phyloP scores from a whole-genome alignment of 1,140 invertebrate genomes.

The Brachystomella parvula region DNA sequence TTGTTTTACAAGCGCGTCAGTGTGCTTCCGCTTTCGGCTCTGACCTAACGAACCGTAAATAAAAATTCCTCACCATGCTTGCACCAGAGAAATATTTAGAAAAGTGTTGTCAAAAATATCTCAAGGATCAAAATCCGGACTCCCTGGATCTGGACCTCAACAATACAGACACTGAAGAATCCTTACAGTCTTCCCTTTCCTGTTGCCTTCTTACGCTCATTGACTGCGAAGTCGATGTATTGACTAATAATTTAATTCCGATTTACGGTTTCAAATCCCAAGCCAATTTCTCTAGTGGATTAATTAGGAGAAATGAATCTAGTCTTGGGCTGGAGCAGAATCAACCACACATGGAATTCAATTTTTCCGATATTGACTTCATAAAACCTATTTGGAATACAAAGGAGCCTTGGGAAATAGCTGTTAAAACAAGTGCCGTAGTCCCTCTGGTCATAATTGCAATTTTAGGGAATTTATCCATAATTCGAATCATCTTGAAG shows the following conservation, averaged over 20 bases:
- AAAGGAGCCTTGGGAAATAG: conserved; percentile 51
- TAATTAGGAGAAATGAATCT: background rate
- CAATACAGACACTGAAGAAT: too few relatives aligned
- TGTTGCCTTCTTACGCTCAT: background rate
- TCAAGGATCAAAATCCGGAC: too few relatives aligned
- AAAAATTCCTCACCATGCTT: too few relatives aligned
- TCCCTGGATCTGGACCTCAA: too few relatives aligned
- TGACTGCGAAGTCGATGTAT: background rate
- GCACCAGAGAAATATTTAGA: too few relatives aligned
- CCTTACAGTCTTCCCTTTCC: background rate
- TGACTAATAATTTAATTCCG: background rate
- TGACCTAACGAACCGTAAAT: too few relatives aligned
- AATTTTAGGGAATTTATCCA: conserved; percentile 60
- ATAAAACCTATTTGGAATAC: conserved; percentile 55
- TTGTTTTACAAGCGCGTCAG: too few relatives aligned
- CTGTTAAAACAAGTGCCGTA: conserved; percentile 53
- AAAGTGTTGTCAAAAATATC: too few relatives aligned
- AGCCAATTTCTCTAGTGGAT: background rate
- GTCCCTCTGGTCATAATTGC: conserved; percentile 57
- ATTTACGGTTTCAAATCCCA: background rate
- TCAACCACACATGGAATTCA: background rate
- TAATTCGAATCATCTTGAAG: conserved; percentile 59
- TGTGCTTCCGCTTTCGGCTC: too few relatives aligned
- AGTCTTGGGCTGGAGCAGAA: background rate
- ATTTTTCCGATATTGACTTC: conserved; percentile 40